Percentiles rank a stretch among this genome's conserved stretches.
Conservation (phyloP, 2,797 vertebrate genomes). For the Gobionotothen gibberifrons region DNA sequence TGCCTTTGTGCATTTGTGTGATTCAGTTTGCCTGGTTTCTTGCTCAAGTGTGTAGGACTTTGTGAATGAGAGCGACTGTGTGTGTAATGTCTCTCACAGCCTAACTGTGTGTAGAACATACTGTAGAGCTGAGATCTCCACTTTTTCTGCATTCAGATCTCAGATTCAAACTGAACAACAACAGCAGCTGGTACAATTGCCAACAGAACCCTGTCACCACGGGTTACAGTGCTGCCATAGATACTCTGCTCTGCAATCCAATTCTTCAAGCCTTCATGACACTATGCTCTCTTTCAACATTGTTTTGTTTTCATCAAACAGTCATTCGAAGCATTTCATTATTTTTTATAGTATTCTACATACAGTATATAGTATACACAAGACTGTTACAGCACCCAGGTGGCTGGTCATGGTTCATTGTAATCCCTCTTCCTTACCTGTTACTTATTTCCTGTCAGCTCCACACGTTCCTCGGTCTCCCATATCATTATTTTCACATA, state of each 20-base stretch:
- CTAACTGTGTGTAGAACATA: constrained; percentile 47
- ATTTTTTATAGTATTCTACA: not conserved
- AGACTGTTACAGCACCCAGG: too few species aligned
- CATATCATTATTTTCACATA: too few species aligned
- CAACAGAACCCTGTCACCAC: constrained; percentile 56
- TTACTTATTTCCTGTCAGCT: not conserved
- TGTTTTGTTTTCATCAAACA: constrained; percentile 10
- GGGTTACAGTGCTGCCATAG: constrained; percentile 56
- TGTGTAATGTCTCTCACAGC: constrained; percentile 53
- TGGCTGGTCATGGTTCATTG: not conserved
- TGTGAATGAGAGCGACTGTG: constrained; percentile 36
- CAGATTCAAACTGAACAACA: constrained; percentile 61
- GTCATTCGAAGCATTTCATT: not conserved
- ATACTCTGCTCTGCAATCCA: constrained; percentile 34
- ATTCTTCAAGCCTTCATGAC: constrained; percentile 17
- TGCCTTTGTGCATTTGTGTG: constrained; percentile 50
- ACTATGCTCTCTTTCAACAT: not conserved
- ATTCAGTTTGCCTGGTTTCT: constrained; percentile 43
- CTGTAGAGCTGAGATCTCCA: constrained; percentile 52
- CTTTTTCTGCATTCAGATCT: constrained; percentile 53
- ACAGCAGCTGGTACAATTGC: constrained; percentile 50
- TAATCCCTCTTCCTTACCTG: not conserved
- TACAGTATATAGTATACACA: not conserved
- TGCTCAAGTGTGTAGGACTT: constrained; percentile 23
- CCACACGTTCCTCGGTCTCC: not conserved